phyloP scores from a whole-genome alignment of 2,113 vertebrate genomes.

The Dermatemys mawii region DNA sequence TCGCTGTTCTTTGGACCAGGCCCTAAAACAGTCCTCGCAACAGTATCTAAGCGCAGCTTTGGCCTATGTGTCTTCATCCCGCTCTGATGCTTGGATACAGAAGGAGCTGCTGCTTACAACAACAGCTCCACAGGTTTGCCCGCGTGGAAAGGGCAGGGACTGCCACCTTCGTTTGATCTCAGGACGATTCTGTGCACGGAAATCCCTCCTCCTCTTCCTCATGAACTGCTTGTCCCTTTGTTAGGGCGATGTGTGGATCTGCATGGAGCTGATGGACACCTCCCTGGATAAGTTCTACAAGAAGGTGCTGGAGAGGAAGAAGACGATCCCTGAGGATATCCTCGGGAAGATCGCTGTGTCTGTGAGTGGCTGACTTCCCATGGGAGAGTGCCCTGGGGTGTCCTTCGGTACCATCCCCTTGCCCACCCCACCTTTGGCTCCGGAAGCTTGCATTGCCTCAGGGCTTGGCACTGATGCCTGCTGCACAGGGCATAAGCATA shows the following conservation, averaged over 20 bases:
- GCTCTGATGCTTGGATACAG: not conserved
- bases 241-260: slow-evolving; percentile 86
- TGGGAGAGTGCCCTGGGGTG: not conserved
- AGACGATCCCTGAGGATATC: slow-evolving; percentile 84
- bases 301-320: slow-evolving; percentile 83
- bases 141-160: not conserved
- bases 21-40: not conserved
- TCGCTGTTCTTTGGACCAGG: not conserved
- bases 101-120: fast-evolving
- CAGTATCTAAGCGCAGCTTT: not conserved
- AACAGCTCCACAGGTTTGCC: not conserved
- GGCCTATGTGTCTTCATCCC: not conserved
- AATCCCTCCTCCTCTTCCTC: not conserved
- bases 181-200: not conserved
- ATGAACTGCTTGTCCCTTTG: not conserved
- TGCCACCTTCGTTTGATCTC: not conserved
- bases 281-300: slow-evolving; percentile 86
- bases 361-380: slow-evolving; percentile 70
- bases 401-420: too few relatives aligned
- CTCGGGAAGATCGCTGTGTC: slow-evolving; percentile 84
- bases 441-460: not conserved
- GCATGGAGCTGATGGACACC: slow-evolving; percentile 87
- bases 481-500: not conserved
- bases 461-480: not conserved
- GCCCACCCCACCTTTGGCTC: too few relatives aligned